Base-by-base conservation (phyloP, 2,113 vertebrate genomes). In the Pogonocichla stellata region DNA sequence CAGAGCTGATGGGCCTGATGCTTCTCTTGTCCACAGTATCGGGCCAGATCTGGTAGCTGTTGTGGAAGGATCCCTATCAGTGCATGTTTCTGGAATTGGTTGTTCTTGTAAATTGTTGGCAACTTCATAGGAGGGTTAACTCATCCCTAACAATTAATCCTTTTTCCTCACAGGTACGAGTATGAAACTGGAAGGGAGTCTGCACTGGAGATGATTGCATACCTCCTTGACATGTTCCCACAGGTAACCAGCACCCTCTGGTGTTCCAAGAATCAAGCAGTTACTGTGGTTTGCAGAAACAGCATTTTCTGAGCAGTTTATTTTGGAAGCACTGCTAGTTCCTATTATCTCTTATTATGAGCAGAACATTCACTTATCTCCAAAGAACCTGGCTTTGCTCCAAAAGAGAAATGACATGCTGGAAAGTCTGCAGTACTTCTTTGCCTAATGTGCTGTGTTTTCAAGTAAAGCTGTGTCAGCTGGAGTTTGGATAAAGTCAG, bases 161-260 rank as follows among this genome's bases (percentile, higher is more conserved):
- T 36, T 58, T 96, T 87, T 95, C 75, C 67, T 86, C 51, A 9
- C 94, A 98, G 98, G 48, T 99, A 99, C 1, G 99, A 99, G 80
- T 99, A 99, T 43, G 99, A 99, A 97, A 99, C 98, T 0, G 99
- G 99, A 64, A 98, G 99, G 93, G 99, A 99, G 81, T 99, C 99
- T 3, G 98, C 98, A 8, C 97, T 99, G 95, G 99, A 99, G 97
- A 99, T 99, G 98, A 97, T 99, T 75, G 98, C 98, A 0, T 99
- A 97, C 93, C 98, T 99, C 86, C 98, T 99, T 29, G 99, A 99
- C 93, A 96, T 92, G 4, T 99, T 99, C 90, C 99, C 99, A 50
- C 96, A 98, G 98, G 99, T 99, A 98, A 94, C 2, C 1, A 84
- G 60, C 72, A 33, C 29, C 22, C 40, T 54, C 62, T 34, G 10